phyloP scores from a whole-genome alignment of 2,797 vertebrate genomes.

The Epinephelus malabaricus region DNA sequence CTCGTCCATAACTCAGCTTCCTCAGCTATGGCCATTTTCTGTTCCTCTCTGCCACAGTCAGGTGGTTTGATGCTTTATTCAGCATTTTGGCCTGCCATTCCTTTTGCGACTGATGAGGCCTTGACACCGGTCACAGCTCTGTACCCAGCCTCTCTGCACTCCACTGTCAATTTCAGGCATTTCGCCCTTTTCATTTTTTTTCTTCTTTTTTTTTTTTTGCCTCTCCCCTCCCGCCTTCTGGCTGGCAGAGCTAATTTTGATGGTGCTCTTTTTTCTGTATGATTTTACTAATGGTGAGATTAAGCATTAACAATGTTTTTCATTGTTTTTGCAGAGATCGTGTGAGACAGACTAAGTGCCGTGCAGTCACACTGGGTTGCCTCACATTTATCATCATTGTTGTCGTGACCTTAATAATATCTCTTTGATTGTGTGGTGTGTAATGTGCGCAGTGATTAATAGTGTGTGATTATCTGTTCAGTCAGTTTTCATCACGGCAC shows the following conservation, averaged over 20 bases:
- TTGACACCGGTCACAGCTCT: conserved; percentile 74
- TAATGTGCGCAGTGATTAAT: conserved; percentile 69
- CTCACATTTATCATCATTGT: conserved; percentile 74
- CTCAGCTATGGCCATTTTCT: conserved; percentile 51
- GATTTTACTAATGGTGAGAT: conserved; percentile 49
- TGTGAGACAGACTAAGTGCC: conserved; percentile 58
- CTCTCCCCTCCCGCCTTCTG: conserved; percentile 15
- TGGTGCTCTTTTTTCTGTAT: conserved; percentile 8
- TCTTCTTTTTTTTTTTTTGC: conserved; percentile 24
- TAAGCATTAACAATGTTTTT: conserved; percentile 57
- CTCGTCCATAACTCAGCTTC: neutral
- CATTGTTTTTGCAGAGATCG: conserved; percentile 55
- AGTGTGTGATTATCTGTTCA: conserved; percentile 62
- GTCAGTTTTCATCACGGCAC: conserved; percentile 47
- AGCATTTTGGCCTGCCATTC: conserved; percentile 59
- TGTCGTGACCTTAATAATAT: conserved; percentile 75
- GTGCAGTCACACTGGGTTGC: conserved; percentile 65
- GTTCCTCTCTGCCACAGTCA: conserved; percentile 55
- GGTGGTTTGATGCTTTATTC: conserved; percentile 75
- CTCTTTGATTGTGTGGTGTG: conserved; percentile 53
- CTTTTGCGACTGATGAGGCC: conserved; percentile 67
- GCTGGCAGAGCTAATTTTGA: conserved; percentile 40
- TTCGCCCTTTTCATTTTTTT: conserved; percentile 54
- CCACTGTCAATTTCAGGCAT: conserved; percentile 68
- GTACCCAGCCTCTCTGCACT: conserved; percentile 59